These are phyloP conservation scores for Drosophila acutilabella DNA, from an alignment of 2,888 invertebrate genomes.

Conservation along the genomic window DNA sequence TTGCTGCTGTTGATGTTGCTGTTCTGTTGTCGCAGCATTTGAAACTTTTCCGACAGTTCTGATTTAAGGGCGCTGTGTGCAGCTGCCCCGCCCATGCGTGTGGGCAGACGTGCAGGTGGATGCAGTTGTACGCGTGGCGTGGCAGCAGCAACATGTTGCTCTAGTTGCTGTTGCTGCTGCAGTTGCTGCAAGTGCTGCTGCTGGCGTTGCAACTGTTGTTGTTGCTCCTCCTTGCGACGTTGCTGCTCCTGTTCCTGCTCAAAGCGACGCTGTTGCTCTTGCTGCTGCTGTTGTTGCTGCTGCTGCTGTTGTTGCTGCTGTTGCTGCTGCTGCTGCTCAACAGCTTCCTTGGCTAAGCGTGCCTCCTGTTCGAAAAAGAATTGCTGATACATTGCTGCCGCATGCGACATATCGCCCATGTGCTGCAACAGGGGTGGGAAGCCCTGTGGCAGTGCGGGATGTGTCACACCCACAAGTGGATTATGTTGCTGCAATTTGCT, in stretches of 20 bases:
- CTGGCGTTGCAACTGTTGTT: constrained; percentile 85
- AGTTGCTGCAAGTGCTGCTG: constrained; percentile 84
- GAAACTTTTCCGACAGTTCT: constrained; percentile 91
- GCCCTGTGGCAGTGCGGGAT: constrained; percentile 87
- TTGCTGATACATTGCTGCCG: constrained; percentile 91
- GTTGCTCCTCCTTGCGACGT: constrained; percentile 83
- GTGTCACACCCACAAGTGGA: constrained; percentile 85
- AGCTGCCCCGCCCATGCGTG: constrained; percentile 75
- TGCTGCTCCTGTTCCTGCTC: constrained; percentile 87
- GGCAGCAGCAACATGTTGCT: constrained; percentile 65
- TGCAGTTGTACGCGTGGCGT: constrained; percentile 80
- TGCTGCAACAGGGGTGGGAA: constrained; percentile 87
- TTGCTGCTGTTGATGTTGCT: constrained; percentile 86
- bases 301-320: constrained; percentile 86
- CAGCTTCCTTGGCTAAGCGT: constrained; percentile 89
- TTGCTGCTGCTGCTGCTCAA: constrained; percentile 87
- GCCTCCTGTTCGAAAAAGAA: constrained; percentile 93
- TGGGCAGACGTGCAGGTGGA: constrained; percentile 80
- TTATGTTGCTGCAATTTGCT: constrained; percentile 86
- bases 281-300: constrained; percentile 85
- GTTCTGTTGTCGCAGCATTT: constrained; percentile 87
- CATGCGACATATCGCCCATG: constrained; percentile 87
- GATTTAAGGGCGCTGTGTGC: constrained; percentile 86
- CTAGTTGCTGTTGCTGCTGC: constrained; percentile 86
- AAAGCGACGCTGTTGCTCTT: constrained; percentile 86